Base-by-base conservation (phyloP, 2,888 invertebrate species). In the Eupithecia pulchellata region DNA sequence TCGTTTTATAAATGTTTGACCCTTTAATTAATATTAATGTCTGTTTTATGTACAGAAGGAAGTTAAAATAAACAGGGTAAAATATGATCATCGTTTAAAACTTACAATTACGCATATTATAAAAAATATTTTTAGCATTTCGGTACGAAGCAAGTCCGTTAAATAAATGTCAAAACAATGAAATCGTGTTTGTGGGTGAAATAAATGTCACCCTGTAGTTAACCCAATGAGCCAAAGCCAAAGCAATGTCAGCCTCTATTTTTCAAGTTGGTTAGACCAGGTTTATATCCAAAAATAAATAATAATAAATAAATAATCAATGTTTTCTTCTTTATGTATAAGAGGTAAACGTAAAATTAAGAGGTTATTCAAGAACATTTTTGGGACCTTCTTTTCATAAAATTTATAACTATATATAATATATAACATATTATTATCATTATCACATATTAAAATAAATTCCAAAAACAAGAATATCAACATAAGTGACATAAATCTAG, bases 151-250 rank as follows among this genome's bases (percentile, higher is more conserved):
- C 29, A 30, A 11, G 30, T 25, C 36, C 61, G 25, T 36, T 34
- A 36, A 25, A 66, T 60, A 73, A 78, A 76, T 75, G 77, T 68
- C 76, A 76, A 66, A 66, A 69, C 36, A 70, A 70, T 74, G 75
- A 76, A 73, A 69, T 30, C 29, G 58, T 61, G 57, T 47, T 42
- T 68, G 64, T 68, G 57, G 67, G 58, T 36, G 42, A 63, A 70
- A 67, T 66, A 73, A 73, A 61, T 61, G 34, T 61, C 61, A 61
- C 20, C 25, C 34, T 11, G 52, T 25, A 25, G 47, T 20, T 42
- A 47, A 47, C 3, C 47, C 47, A 42, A 47, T 20, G 1, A 47
- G 20, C 47, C 1, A 42, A n/a, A 42, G 39, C 17, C n/a, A 20
- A 20, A 47, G 20, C 20, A 47, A 47, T 9, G n/a, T n/a, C 2